Percentiles rank a stretch among this genome's conserved stretches.
Conservation (phyloP, 2,888 invertebrate genomes). For the Platypus cylindrus region DNA sequence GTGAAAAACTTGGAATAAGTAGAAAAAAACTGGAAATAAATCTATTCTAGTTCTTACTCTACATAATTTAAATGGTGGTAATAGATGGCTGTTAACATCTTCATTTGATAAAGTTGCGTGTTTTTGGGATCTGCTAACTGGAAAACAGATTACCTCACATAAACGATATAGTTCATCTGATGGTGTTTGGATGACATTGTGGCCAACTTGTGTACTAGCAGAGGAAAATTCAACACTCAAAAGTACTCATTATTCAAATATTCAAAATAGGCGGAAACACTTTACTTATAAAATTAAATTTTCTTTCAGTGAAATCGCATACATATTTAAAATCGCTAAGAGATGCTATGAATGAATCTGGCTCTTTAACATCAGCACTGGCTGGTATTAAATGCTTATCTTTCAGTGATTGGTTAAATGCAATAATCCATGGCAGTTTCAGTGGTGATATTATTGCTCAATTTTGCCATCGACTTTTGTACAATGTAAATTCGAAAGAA, state of each 20-base stretch:
- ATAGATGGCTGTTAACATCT: slow-evolving; percentile 51
- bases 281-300: slow-evolving; percentile 3
- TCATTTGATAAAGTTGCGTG: slow-evolving; percentile 53
- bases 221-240: slow-evolving; percentile 32
- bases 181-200: slow-evolving; percentile 40
- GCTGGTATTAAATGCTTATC: slow-evolving; percentile 32
- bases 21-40: slow-evolving; percentile 1
- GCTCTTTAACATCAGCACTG: slow-evolving; percentile 29
- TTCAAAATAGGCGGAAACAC: not conserved
- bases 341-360: slow-evolving; percentile 20
- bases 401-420: slow-evolving; percentile 40
- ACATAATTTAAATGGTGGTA: slow-evolving; percentile 39
- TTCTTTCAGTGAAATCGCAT: slow-evolving; percentile 7
- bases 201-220: slow-evolving; percentile 35
- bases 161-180: slow-evolving; percentile 37
- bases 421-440: slow-evolving; percentile 37
- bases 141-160: slow-evolving; percentile 25
- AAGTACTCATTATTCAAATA: not conserved
- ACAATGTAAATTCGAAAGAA: slow-evolving; percentile 28
- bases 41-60: slow-evolving; percentile 32
- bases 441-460: slow-evolving; percentile 39
- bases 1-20: too few relatives aligned
- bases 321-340: slow-evolving; percentile 10
- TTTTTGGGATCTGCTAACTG: slow-evolving; percentile 54
- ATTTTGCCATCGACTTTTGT: slow-evolving; percentile 35